Evolutionary conservation across 2,797 vertebrate genomes (phyloP).

Genomic region (Scolopax rusticola): DNA sequence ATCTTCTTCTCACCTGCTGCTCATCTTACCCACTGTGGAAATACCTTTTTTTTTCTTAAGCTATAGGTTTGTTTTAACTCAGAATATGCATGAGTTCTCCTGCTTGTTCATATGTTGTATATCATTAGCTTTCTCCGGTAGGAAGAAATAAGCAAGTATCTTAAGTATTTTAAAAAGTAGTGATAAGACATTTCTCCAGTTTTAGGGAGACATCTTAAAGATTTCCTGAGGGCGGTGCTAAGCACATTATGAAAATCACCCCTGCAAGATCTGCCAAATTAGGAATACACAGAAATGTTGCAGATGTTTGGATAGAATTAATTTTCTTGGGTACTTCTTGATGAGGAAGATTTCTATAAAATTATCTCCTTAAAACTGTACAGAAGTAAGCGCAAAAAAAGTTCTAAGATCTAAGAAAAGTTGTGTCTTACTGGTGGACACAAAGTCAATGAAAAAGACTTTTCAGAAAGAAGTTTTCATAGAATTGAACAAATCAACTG

Average conservation of each 20-base stretch:
- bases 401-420: background rate
- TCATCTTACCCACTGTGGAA: background rate
- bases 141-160: background rate
- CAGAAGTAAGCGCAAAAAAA: background rate
- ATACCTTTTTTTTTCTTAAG: background rate
- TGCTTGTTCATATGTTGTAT: background rate
- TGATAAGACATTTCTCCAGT: background rate
- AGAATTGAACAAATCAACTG: background rate
- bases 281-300: background rate
- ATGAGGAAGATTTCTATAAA: background rate
- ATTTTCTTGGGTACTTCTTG: background rate
- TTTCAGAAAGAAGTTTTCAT: background rate
- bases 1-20: slow-evolving; percentile 61
- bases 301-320: slow-evolving; percentile 12
- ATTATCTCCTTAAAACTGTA: background rate
- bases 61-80: background rate
- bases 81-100: background rate
- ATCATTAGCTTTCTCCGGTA: background rate
- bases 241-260: slow-evolving; percentile 34
- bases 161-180: background rate
- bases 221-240: slow-evolving; percentile 58
- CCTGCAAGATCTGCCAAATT: background rate
- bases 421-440: background rate
- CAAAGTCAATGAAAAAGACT: background rate
- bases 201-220: background rate